phyloP scores from a whole-genome alignment of 2,113 vertebrate genomes.

The Noctilio leporinus region DNA sequence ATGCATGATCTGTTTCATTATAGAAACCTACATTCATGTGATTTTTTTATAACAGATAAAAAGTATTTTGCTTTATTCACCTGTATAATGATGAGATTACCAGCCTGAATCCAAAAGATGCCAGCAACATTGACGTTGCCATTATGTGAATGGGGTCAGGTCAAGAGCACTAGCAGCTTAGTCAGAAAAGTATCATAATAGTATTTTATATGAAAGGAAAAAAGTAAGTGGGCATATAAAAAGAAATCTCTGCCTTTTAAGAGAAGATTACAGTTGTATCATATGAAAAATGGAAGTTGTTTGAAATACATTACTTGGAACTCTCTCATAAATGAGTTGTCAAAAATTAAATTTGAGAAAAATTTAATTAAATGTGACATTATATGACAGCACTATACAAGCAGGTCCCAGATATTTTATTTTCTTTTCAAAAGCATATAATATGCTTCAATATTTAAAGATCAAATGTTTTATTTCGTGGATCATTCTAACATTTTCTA shows the following conservation, averaged over 20 bases:
- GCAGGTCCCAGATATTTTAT: background rate
- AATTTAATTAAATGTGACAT: background rate
- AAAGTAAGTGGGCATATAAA: background rate
- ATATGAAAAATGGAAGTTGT: background rate
- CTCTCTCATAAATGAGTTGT: background rate
- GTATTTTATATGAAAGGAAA: background rate
- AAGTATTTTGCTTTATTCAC: slow-evolving; percentile 44
- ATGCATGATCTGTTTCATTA: slow-evolving; percentile 41
- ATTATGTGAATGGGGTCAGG: background rate
- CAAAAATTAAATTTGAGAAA: background rate
- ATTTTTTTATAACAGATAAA: background rate
- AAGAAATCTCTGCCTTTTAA: background rate
- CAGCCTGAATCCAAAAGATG: background rate
- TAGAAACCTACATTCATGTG: background rate
- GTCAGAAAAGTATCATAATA: background rate
- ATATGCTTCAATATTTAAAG: background rate
- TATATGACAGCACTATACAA: background rate
- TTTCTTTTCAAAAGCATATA: background rate
- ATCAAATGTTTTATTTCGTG: background rate
- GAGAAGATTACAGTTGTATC: background rate
- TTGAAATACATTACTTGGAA: background rate
- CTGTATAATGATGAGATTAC: background rate
- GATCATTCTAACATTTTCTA: too few species aligned
- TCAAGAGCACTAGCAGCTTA: background rate
- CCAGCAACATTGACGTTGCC: background rate